phyloP scores from a whole-genome alignment of 1,140 invertebrate genomes.

The Cotesia vestalis region DNA sequence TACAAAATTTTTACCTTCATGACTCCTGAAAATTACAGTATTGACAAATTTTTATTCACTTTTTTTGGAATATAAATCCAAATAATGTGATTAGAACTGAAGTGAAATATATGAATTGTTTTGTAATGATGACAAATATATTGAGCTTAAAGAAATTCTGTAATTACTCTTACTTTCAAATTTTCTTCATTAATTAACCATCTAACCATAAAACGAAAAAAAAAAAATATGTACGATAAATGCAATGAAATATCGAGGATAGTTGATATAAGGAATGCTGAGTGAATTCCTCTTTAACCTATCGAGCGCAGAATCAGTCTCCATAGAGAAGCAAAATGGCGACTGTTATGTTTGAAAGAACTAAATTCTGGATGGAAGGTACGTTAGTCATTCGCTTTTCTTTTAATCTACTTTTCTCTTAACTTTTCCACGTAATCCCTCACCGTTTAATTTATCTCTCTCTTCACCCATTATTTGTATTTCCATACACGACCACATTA shows the following conservation, averaged over 20 bases:
- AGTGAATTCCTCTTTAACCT: slow-evolving; percentile 19
- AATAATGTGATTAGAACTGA: too few species aligned
- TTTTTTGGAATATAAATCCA: too few species aligned
- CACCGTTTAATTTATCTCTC: neutral
- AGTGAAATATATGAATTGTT: too few species aligned
- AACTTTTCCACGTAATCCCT: neutral
- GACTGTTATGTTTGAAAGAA: slow-evolving; percentile 37
- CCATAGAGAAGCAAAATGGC: slow-evolving; percentile 37
- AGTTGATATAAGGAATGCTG: slow-evolving; percentile 7
- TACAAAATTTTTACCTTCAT: too few species aligned
- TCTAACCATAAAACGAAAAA: neutral
- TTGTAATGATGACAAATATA: too few species aligned
- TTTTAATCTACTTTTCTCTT: slow-evolving; percentile 20
- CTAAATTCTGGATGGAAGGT: slow-evolving; percentile 32
- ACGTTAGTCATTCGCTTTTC: slow-evolving; percentile 37
- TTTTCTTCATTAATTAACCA: too few species aligned
- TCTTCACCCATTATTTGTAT: neutral
- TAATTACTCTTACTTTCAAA: too few species aligned
- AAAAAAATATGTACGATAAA: neutral
- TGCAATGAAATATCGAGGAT: neutral
- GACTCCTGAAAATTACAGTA: too few species aligned
- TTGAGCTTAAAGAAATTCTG: too few species aligned
- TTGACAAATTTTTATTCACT: too few species aligned
- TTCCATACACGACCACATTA: neutral
- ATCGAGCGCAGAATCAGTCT: slow-evolving; percentile 38